Conservation (phyloP, 2,888 invertebrate species). For the Campaea margaritaria region DNA sequence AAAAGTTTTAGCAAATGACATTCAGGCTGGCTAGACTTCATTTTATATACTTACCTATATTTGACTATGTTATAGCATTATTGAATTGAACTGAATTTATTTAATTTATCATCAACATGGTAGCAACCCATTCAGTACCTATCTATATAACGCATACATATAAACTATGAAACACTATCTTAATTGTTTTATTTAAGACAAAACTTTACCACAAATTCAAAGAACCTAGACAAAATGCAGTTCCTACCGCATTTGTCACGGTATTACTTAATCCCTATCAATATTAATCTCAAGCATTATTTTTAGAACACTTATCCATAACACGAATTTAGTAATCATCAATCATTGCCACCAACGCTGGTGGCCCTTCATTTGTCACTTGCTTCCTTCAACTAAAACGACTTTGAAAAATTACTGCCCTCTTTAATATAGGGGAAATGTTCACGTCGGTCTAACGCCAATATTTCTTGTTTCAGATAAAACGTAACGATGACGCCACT, state of each 20-base stretch:
- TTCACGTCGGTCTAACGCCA: conserved; percentile 41
- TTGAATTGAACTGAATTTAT: no score
- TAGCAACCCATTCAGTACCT: no score
- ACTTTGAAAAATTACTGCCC: conserved; percentile 75
- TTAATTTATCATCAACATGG: no score
- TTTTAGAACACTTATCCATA: conserved; percentile 27
- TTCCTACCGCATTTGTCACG: no score
- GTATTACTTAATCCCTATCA: neutral
- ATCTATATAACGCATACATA: no score
- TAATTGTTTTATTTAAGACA: no score
- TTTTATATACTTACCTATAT: no score
- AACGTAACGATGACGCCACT: conserved; percentile 61
- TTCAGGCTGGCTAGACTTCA: no score
- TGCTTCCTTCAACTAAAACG: conserved; percentile 61
- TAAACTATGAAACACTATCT: no score
- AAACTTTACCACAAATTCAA: no score
- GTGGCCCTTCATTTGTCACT: conserved; percentile 78
- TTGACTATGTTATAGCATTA: no score
- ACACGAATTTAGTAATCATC: conserved; percentile 57
- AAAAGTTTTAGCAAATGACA: neutral
- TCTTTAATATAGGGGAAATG: conserved; percentile 53
- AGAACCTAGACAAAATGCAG: no score
- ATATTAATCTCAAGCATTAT: conserved; percentile 9
- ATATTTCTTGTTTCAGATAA: conserved; percentile 77
- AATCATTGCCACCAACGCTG: conserved; percentile 65